These are phyloP conservation scores for Leucania comma DNA, from an alignment of 2,888 invertebrate genomes.

Conservation along the genomic window DNA sequence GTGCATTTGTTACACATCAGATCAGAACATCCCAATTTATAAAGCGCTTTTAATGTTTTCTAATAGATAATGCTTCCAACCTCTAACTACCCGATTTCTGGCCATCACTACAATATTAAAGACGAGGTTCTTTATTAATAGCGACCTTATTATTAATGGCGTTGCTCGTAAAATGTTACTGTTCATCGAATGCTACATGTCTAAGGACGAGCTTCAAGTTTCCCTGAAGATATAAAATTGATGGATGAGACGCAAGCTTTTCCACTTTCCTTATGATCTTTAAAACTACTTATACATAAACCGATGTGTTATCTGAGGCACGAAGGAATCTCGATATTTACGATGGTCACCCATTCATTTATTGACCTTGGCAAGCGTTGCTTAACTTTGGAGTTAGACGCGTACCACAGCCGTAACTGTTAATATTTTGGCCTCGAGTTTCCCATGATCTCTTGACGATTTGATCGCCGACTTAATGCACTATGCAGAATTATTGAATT, in stretches of 20 bases:
- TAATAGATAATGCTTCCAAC: not conserved
- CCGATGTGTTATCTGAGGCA: too few species aligned
- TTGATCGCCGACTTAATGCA: too few species aligned
- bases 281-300: too few species aligned
- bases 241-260: not conserved
- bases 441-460: too few species aligned
- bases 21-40: not conserved
- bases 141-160: conserved; percentile 3
- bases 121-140: conserved; percentile 48
- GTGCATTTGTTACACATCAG: too few species aligned
- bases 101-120: conserved; percentile 20
- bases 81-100: not conserved
- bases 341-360: too few species aligned
- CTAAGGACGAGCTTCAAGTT: not conserved
- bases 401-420: too few species aligned
- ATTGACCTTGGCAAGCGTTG: too few species aligned
- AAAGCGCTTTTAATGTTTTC: not conserved
- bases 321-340: too few species aligned
- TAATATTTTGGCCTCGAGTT: too few species aligned
- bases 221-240: conserved; percentile 26
- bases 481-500: too few species aligned
- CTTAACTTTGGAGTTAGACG: too few species aligned
- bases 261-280: not conserved
- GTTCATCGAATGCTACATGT: conserved; percentile 34
- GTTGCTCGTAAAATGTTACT: conserved; percentile 53